Conservation (phyloP, 2,888 invertebrate species). For the Saturnia japonica region DNA sequence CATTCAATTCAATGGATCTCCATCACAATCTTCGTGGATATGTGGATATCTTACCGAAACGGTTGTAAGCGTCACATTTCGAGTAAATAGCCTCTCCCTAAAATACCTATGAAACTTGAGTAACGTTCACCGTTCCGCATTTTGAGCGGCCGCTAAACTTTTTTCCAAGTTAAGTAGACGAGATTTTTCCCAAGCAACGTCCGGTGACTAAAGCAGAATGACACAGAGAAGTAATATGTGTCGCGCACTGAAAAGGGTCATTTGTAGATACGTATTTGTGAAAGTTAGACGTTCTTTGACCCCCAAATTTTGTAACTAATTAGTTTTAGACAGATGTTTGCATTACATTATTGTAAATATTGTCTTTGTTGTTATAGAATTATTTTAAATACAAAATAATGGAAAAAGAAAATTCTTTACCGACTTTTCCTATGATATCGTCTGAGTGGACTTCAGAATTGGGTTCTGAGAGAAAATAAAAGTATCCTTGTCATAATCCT, state of each 20-base stretch:
- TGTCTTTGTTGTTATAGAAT: not conserved
- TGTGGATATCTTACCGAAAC: no score
- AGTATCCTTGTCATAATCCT: no score
- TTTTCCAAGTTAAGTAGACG: conserved; percentile 13
- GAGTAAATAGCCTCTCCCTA: not conserved
- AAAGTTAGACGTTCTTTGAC: not conserved
- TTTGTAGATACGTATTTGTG: conserved; percentile 10
- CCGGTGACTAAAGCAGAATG: conserved; percentile 15
- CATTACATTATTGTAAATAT: not conserved
- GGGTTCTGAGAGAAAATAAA: no score
- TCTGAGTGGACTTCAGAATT: no score
- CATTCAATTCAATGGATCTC: no score
- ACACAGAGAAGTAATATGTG: conserved; percentile 22
- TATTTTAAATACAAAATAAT: no score
- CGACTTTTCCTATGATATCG: no score
- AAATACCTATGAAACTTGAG: not conserved
- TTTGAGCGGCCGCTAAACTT: conserved; percentile 16
- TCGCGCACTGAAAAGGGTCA: conserved; percentile 23
- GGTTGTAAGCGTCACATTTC: no score
- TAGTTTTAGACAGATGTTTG: not conserved
- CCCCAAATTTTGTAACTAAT: not conserved
- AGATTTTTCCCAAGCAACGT: conserved; percentile 20
- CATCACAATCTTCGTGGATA: no score
- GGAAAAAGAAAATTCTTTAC: no score
- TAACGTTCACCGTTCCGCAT: not conserved